Base-by-base conservation (phyloP, 2,888 invertebrate genomes). In the Nymphalis polychloros region DNA sequence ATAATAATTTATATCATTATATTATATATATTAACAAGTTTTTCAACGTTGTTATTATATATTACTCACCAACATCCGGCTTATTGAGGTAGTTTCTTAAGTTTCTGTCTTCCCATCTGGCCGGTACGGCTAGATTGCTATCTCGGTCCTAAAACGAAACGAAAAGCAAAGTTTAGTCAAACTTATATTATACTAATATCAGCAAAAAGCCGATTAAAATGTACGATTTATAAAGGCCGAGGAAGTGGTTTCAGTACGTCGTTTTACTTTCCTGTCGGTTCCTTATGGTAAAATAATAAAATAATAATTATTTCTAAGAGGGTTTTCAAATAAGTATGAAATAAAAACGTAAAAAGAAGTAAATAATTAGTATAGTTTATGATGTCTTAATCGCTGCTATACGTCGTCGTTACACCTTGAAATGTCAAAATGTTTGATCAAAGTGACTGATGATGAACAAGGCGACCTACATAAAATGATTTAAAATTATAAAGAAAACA, bases 41-140 rank as follows among this genome's bases (percentile, higher is more conserved):
- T 31, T 31, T 31, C 27, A 31, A 6, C 6, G 6, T 31, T 31
- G 6, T 31, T 31, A 0, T 31, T 31, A 31, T 31, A 31, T 31
- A 49, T 6, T 72, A 82, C 89, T 79, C 72, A 93, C 94, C 92
- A 76, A 93, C 86, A 71, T 92, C 90, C 20, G 92, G 93, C 76
- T 93, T 93, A 82, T 94, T 94, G 77, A 96, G 92, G 77, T 95
- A 94, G 74, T 92, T 93, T 68, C 95, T 87, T 52, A 96, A 89
- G 76, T 94, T 93, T 76, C 94, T 93, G 79, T 95, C 95, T 80
- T 95, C 95, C 94, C 94, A 94, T 65, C 93, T 90, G 59, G 94
- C 95, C 50, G 96, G 94, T 41, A 95, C 94, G 2, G 95, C 95
- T 66, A 96, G 86, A 75, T 94, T 95, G 76, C 95, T 94, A 71